Base-by-base conservation (phyloP, 2,888 invertebrate genomes). In the Cenopis cana region DNA sequence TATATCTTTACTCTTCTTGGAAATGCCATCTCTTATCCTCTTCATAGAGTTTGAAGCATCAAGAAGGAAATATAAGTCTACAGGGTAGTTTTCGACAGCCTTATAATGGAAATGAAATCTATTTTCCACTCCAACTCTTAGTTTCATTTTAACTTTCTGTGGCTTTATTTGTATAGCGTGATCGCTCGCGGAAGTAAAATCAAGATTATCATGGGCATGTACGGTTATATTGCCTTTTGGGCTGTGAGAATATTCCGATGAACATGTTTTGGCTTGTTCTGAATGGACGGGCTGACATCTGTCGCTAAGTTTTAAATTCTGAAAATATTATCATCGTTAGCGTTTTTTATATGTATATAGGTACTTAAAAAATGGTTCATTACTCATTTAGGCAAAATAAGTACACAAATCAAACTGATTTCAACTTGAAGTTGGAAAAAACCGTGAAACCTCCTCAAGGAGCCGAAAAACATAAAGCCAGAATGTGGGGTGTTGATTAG, bases 11-110 rank as follows among this genome's bases (percentile, higher is more conserved):
- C 70, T 66, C 60, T 60, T 70, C 2, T 29, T 11, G 1, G 29
- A 46, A 18, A 59, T 57, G 1, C 18, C 14, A 14, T 66, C 14
- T 54, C 46, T 54, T 46, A 54, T 17, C 4, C 5, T 4, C 24
- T 24, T 36, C 70, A 70, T 70, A 0, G 65, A 36, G 20, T 12
- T 11, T 5, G 70, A 70, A 1, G 65, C 52, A 49, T 70, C 70
- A 0, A 65, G 46, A 60, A 70, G 59, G 17, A 70, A 70, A 54
- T 70, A 70, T 46, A 70, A 46, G 12, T 70, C 70, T 12, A 70
- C 54, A 4, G 70, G 65, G 24, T 66, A 66, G 46, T 70, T 33
- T 33, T 70, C 33, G 49, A 54, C 70, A 33, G 70, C 59, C 46
- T 70, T 70, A 36, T 66, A 70, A 46, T 18, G 29, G 36, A 70